Percentiles rank a stretch among this genome's conserved stretches.
These are phyloP conservation scores for Dilophus febrilis DNA, from an alignment of 2,888 invertebrate species.

Conservation along the genomic window DNA sequence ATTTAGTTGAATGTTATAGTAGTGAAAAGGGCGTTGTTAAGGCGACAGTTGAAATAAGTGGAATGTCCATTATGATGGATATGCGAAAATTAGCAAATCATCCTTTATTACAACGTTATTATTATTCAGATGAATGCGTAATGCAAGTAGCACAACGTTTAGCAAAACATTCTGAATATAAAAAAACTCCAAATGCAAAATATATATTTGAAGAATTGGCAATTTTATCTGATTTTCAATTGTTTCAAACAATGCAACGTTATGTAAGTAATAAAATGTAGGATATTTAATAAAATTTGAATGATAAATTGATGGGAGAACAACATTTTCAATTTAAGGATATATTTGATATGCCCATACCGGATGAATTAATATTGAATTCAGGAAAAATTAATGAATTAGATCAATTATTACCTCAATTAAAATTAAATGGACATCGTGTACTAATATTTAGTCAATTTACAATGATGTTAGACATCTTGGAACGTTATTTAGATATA, in stretches of 20 bases:
- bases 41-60: conserved; percentile 40
- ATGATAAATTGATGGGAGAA: conserved; percentile 1
- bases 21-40: conserved; percentile 40
- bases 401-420: conserved; percentile 55
- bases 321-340: conserved; percentile 31
- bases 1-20: conserved; percentile 50
- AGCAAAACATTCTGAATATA: conserved; percentile 47
- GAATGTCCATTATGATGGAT: conserved; percentile 78
- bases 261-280: conserved; percentile 31
- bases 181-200: conserved; percentile 51
- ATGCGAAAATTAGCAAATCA: conserved; percentile 89
- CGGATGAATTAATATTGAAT: conserved; percentile 51
- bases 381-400: conserved; percentile 78
- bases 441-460: conserved; percentile 94
- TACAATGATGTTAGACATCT: conserved; percentile 82
- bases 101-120: conserved; percentile 62
- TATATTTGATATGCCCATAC: conserved; percentile 42
- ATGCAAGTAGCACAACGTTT: conserved; percentile 51
- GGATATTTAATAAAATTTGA: conserved; percentile 4
- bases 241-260: conserved; percentile 56
- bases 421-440: conserved; percentile 59
- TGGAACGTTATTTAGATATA: conserved; percentile 73
- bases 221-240: conserved; percentile 82
- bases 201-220: conserved; percentile 76
- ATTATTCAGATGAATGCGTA: conserved; percentile 47